Evolutionary conservation across 2,113 vertebrate genomes (phyloP).

Genomic region (Oenanthe melanoleuca): DNA sequence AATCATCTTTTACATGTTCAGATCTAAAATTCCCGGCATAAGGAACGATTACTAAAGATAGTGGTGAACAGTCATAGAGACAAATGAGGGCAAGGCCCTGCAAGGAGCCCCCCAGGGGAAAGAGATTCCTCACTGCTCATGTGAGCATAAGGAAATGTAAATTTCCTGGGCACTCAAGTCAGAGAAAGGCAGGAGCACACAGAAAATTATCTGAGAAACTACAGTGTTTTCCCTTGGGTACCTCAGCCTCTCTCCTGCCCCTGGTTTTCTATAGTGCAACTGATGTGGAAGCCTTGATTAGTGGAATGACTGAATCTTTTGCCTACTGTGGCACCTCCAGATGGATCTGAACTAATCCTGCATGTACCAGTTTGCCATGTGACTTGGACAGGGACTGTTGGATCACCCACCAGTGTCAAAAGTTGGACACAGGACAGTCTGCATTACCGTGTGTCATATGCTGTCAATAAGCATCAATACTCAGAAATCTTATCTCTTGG

Average conservation of each 20-base stretch:
- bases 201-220: background rate
- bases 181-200: background rate
- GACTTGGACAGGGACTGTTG: background rate
- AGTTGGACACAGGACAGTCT: fast-evolving
- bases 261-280: background rate
- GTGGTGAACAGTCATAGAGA: background rate
- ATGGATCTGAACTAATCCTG: background rate
- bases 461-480: background rate
- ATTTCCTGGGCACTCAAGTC: background rate
- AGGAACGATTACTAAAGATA: background rate
- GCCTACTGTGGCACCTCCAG: background rate
- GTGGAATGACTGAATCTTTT: background rate
- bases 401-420: background rate
- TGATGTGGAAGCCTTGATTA: background rate
- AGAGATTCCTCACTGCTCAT: background rate
- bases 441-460: background rate
- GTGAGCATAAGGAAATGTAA: background rate
- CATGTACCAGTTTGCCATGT: fast-evolving
- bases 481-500: background rate
- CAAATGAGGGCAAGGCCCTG: background rate
- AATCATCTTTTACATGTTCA: background rate
- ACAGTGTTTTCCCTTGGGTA: background rate
- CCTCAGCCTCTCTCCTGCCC: background rate
- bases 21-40: background rate
- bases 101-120: background rate